Base-by-base conservation (phyloP, 2,888 invertebrate genomes). In the Nephrocerus scutellatus region DNA sequence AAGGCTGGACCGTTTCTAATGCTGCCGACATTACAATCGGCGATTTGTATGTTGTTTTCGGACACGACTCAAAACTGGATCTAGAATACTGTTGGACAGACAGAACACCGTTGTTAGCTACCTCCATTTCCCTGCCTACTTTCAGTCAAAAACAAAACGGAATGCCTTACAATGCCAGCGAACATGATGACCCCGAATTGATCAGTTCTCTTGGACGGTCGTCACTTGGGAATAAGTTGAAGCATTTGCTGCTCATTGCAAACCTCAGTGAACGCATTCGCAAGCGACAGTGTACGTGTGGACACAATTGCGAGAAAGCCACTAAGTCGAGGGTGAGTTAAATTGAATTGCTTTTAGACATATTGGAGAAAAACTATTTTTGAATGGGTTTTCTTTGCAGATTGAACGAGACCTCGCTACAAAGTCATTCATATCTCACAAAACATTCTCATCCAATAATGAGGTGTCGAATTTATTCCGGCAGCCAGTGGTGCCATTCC, bases 11-110 rank as follows among this genome's bases (percentile, higher is more conserved):
- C 36, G 60, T 75, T 7, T 70, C 75, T 12, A 83, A 82, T 57
- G 80, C 83, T 2, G 84, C 83, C 6, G 81, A 84, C 21, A 74
- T 92, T 26, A 88, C 89, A 5, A 74, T 95, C 20, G 92, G 92
- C 0, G 92, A 95, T 68, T 68, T 93, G 39, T 92, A 90, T 68
- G 73, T 93, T 32, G 88, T 92, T 80, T 84, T 87, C 57, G 71
- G 70, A 1, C 59, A 66, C 39, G 80, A 87, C 43, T 82, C 84
- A 0, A 83, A 80, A 63, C 65, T 89, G 20, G 75, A 79, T 40
- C 63, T 88, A 16, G 84, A 88, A 62, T 89, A 88, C 63, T 82
- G 81, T 75, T 88, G 85, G 85, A 77, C 78, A 30, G 76, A 77
- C 36, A 63, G 72, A n/a, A n/a, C n/a, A n/a, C n/a, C n/a, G n/a